Base-by-base conservation (phyloP, 2,113 vertebrate species). In the Choloepus hoffmanni region DNA sequence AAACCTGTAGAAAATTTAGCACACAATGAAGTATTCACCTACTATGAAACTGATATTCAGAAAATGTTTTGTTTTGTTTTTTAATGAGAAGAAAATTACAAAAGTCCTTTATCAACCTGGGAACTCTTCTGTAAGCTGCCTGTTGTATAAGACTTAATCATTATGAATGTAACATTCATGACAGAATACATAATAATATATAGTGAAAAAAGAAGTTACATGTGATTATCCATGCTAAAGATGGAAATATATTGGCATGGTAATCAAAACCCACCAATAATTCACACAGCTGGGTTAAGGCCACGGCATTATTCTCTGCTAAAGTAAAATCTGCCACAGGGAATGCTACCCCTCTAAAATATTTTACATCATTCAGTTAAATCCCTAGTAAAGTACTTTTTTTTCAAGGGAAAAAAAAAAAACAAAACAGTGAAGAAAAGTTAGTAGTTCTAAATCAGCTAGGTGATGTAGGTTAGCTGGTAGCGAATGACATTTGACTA, bases 61-160 rank as follows among this genome's bases (percentile, higher is more conserved):
- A 14, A 72, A 86, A 86, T 63, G 74, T 53, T 79, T 76, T 36
- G 36, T 87, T 55, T 40, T 23, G 26, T 79, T 95, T 33, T 72
- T 87, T 81, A 82, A 92, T 89, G 21, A 83, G 45, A 94, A 95
- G 67, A 93, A 95, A 89, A 95, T 81, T 45, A 81, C 53, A 50
- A 90, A 95, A 85, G 53, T 76, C 84, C n/a, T 83, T 0, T 74
- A 65, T 88, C 82, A 91, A 73, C 62, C 21, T 72, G 11, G 19
- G 36, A 79, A 91, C 28, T 63, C 40, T 76, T 72, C 65, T 68
- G 48, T 36, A 93, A 92, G 33, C 14, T 50, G 48, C 30, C 5
- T 85, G 13, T 11, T 91, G 1, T 72, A 95, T 70, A 94, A 83
- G 70, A 36, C 53, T 93, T 95, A 91, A 94, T 82, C 33, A 90